Evolutionary conservation across 2,113 vertebrate genomes (phyloP).

Genomic region (Egretta garzetta): DNA sequence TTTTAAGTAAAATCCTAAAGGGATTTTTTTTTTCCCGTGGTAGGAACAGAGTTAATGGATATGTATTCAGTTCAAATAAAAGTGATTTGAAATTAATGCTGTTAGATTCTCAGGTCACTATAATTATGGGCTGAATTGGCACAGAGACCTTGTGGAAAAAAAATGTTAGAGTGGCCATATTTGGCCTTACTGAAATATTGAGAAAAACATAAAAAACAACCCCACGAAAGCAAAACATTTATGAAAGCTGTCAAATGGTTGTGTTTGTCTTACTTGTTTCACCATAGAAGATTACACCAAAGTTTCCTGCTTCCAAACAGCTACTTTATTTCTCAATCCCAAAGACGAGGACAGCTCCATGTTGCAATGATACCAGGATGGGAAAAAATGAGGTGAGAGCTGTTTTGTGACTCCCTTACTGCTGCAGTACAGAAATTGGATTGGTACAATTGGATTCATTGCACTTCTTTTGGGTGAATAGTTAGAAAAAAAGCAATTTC

Average conservation of each 20-base stretch:
- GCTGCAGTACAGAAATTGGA: not conserved
- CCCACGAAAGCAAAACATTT: not conserved
- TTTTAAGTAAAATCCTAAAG: not conserved
- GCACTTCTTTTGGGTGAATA: not conserved
- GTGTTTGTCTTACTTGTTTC: not conserved
- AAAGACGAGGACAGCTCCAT: not conserved
- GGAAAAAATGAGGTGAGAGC: not conserved
- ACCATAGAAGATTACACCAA: not conserved
- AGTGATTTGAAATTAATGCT: not conserved
- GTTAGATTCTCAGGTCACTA: not conserved
- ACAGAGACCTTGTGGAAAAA: not conserved
- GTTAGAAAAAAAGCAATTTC: not conserved
- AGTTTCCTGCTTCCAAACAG: not conserved
- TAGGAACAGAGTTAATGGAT: not conserved
- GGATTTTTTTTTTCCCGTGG: not conserved
- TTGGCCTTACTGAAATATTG: not conserved
- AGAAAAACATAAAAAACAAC: not conserved
- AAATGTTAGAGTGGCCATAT: not conserved
- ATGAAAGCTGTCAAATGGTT: not conserved
- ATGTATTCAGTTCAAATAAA: not conserved
- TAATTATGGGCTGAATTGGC: not conserved
- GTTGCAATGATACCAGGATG: not conserved
- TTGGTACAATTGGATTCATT: too few species aligned
- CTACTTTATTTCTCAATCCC: not conserved
- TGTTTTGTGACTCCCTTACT: not conserved